Base-by-base conservation (phyloP, 2,113 vertebrate genomes). In the Cinclus cinclus region DNA sequence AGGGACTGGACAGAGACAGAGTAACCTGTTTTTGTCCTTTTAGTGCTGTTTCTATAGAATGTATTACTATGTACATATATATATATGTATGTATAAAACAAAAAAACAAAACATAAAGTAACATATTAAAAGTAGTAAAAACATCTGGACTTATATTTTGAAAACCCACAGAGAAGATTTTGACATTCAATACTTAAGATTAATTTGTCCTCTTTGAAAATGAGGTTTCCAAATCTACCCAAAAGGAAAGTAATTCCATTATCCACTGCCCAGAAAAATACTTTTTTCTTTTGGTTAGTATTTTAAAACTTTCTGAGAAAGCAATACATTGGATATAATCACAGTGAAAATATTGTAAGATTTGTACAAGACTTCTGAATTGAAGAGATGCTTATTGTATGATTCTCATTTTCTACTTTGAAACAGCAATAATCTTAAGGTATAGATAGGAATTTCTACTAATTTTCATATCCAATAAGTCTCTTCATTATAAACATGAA, bases 281-380 rank as follows among this genome's bases (percentile, higher is more conserved):
- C 1, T 8, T 1, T 8, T 9, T 11, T 19, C 21, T 18, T 60
- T 35, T 50, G 3, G 0, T 22, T 39, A 15, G 8, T 77, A 65
- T 75, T 85, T 79, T 75, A 46, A 47, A 23, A 17, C 2, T 87
- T 1, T 62, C 7, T 59, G 42, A n/a, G n/a, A 65, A 92, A 84
- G 4, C 22, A 55, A 46, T 24, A 75, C 31, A 65, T 23, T 77
- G 3, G 7, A 56, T 82, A 10, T 4, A 86, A 37, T 39, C 23
- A 30, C 15, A 63, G 7, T 77, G 15, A 69, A 80, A 88, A 46
- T 42, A 71, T 63, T 63, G 8, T 56, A 73, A 73, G 37, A 76
- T 52, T 25, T 37, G 8, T 28, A 53, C 33, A 42, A 80, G 4
- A 23, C 53, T 23, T 65, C 83, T 65, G 37, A 62, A 58, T 28